These are phyloP conservation scores for Synanthedon formicaeformis DNA, from an alignment of 2,888 invertebrate species.

Conservation along the genomic window DNA sequence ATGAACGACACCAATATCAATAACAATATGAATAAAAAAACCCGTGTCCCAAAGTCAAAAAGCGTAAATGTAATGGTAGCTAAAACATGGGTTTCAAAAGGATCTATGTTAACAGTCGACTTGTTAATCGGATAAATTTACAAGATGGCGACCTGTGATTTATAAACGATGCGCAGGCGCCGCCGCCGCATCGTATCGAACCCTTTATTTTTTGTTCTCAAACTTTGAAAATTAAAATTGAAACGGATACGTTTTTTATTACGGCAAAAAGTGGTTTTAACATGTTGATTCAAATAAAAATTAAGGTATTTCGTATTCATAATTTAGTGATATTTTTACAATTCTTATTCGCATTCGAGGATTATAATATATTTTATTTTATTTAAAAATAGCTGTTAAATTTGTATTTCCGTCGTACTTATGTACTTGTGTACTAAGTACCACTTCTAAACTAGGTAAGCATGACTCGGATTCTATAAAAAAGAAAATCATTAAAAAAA, in stretches of 20 bases:
- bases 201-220: slow-evolving; percentile 25
- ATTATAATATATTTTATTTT: slow-evolving; percentile 5
- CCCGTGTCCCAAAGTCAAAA: slow-evolving; percentile 18
- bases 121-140: slow-evolving; percentile 57
- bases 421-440: no score
- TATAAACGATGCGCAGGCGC: slow-evolving; percentile 51
- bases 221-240: slow-evolving; percentile 17
- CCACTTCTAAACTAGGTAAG: no score
- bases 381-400: no score
- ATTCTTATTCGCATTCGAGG: slow-evolving; percentile 13
- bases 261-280: neutral
- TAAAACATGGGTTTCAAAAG: slow-evolving; percentile 23
- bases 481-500: no score
- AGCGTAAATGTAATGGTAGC: slow-evolving; percentile 46
- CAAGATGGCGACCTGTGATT: slow-evolving; percentile 52
- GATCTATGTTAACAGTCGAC: slow-evolving; percentile 47
- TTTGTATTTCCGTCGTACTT: no score
- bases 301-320: no score
- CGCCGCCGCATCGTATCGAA: slow-evolving; percentile 28
- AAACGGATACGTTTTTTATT: neutral
- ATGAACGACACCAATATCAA: no score
- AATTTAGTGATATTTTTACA: no score
- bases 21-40: neutral
- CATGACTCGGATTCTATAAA: no score
- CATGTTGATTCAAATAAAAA: no score